Evolutionary conservation across 2,888 invertebrate genomes (phyloP), one percentile per base, ranked within the genome.

Genomic region (Meteorus colon): DNA sequence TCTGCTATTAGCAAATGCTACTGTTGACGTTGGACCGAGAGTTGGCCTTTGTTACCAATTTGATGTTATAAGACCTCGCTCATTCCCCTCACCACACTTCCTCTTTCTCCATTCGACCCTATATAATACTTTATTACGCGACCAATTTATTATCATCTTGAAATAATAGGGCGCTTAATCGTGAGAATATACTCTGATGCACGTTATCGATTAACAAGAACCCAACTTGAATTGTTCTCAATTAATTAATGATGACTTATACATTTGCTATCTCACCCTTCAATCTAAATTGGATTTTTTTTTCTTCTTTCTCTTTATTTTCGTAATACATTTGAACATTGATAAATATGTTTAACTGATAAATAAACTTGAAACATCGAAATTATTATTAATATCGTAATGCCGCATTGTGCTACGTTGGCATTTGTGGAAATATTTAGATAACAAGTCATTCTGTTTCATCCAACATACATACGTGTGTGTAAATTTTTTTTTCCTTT

Each of bases 191-290:
- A 16, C 12, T 34, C 5, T 24, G 19, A 31, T 14, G 19, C 24
- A 63, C 51, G 29, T 48, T 48, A 55, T 37, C 65, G 19, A 65
- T 55, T 51, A 62, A 55, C 31, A 73, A 29, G 31, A 31, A 65
- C 37, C 10, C 51, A 19, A 45, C 65, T 34, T n/a, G 51, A 55
- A 73, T 73, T 51, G 37, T 37, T 55, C 73, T 65, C 65, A 65
- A 65, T 73, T 73, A 63, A 72, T 72, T 29, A 73, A 63, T 73
- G 59, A 65, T 51, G 63, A 73, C 51, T 73, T 34, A 51, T 73
- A 29, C 34, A 63, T 51, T 51, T 55, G 34, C 51, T 45, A 72
- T 71, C 60, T 37, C 45, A 37, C 14, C n/a, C 34, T 41, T 16
- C 60, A 60, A 41, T 71, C 60, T 45, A 60, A 45, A 41, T 71